Conservation (phyloP, 2,888 invertebrate species). For the Melanargia galathea region DNA sequence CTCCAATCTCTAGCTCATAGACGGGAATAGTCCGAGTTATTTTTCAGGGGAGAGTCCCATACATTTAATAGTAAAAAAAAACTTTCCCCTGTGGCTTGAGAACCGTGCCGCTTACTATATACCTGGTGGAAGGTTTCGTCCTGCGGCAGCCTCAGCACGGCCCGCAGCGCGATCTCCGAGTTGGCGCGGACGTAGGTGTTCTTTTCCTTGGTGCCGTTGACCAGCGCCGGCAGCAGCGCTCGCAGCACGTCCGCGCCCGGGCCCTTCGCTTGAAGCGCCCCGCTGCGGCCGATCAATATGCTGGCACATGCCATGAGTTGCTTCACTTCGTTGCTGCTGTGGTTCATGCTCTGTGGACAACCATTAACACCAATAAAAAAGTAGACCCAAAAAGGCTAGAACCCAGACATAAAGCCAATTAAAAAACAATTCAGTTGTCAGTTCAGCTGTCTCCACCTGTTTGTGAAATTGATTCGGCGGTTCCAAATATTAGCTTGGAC, state of each 20-base stretch:
- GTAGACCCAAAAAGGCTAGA: not conserved
- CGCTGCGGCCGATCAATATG: constrained; percentile 85
- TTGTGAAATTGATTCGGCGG: too few relatives aligned
- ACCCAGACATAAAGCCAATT: not conserved
- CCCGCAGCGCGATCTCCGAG: constrained; percentile 95
- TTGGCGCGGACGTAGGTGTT: constrained; percentile 97
- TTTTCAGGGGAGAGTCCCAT: too few relatives aligned
- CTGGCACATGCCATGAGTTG: constrained; percentile 92
- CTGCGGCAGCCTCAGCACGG: constrained; percentile 89
- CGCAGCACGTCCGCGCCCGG: constrained; percentile 87
- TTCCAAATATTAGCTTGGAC: too few relatives aligned
- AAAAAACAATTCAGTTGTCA: not conserved
- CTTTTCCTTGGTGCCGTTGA: constrained; percentile 99
- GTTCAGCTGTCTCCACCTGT: too few relatives aligned
- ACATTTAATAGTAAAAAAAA: too few relatives aligned
- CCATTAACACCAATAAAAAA: not conserved
- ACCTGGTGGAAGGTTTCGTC: constrained; percentile 89
- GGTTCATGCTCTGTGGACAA: constrained; percentile 91
- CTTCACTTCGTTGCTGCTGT: constrained; percentile 96
- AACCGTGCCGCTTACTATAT: too few relatives aligned
- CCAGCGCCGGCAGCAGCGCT: constrained; percentile 92
- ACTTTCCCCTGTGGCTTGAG: too few relatives aligned
- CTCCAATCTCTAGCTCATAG: too few relatives aligned
- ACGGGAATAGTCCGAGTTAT: too few relatives aligned
- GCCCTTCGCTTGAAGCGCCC: constrained; percentile 73